Evolutionary conservation across 2,113 vertebrate genomes (phyloP), one percentile per base, ranked within the genome.

Genomic region (Dasyornis broadbenti): DNA sequence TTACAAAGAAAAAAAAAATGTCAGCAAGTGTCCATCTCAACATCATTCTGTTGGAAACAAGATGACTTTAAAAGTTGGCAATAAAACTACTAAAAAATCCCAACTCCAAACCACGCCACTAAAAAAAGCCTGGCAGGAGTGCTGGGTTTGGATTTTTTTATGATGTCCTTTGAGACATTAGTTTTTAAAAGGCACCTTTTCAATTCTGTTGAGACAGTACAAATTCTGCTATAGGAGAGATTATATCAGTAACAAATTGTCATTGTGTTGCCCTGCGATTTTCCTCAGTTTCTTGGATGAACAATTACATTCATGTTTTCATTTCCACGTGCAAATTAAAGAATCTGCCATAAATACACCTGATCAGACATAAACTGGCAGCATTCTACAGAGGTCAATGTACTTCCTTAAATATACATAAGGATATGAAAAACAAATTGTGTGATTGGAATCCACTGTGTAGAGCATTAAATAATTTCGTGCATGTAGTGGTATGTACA

Each of bases 171-270:
- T 24, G 35, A 92, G 76, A 90, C 12, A 15, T 27, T 21, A 5
- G 5, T 23, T 92, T 96, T 86, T 79, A 72, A 91, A 94, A 92
- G 78, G 71, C 81, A 93, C 61, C 56, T 97, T 89, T 69, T 54
- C 45, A 73, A 17, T 79, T 92, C 54, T 72, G 49, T 63, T 52
- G 82, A 53, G 64, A 37, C 50, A 73, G 77, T 40, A 71, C 8
- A 70, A 75, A 84, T 66, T 50, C 47, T 82, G 69, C 60, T 70
- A 19, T 7, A 73, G 45, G 31, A 76, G 10, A 73, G 65, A 56
- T 37, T 8, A 11, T 39, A 81, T 33, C 20, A 49, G 15, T 64
- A 92, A 76, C 44, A 82, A 82, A 82, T 2, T 47, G n/a, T 20
- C 20, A n/a, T 1, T 72, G 61, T 40, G 22, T 21, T 87, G 54